A percentile compares a stretch with the other conserved stretches of the same genome.
Conservation (phyloP, 2,113 vertebrate species). For the Castor canadensis region DNA sequence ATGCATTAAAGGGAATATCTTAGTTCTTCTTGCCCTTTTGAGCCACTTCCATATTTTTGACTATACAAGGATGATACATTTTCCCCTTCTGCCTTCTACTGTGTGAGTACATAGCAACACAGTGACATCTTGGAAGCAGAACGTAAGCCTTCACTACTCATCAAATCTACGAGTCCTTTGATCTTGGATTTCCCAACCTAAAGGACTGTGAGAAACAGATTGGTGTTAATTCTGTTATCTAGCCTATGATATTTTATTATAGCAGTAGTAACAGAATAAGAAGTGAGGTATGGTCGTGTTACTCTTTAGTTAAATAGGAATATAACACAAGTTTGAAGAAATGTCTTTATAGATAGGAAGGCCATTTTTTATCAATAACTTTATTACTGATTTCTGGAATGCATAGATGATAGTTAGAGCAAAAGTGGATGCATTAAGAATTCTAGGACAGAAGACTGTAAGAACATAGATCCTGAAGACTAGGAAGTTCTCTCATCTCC, state of each 20-base stretch:
- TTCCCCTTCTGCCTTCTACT: background rate
- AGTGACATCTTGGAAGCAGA: background rate
- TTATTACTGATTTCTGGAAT: background rate
- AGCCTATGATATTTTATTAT: background rate
- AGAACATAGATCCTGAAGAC: background rate
- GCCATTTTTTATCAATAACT: background rate
- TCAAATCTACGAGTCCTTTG: background rate
- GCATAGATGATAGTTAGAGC: background rate
- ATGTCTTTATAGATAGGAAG: background rate
- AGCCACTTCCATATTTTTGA: background rate
- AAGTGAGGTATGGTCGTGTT: background rate
- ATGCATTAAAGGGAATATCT: background rate
- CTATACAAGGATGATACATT: background rate
- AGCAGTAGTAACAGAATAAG: background rate
- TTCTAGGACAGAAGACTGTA: background rate
- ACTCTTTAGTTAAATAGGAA: background rate
- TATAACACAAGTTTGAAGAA: background rate
- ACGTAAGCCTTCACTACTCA: background rate
- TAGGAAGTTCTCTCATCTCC: background rate
- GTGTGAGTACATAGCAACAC: fast-evolving
- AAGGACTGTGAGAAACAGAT: background rate
- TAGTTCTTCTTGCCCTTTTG: background rate
- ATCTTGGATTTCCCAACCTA: background rate
- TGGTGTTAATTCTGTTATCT: background rate
- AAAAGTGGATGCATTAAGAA: background rate